Evolutionary conservation across 2,888 invertebrate genomes (phyloP).

Genomic region (Standfussiana lucernea): DNA sequence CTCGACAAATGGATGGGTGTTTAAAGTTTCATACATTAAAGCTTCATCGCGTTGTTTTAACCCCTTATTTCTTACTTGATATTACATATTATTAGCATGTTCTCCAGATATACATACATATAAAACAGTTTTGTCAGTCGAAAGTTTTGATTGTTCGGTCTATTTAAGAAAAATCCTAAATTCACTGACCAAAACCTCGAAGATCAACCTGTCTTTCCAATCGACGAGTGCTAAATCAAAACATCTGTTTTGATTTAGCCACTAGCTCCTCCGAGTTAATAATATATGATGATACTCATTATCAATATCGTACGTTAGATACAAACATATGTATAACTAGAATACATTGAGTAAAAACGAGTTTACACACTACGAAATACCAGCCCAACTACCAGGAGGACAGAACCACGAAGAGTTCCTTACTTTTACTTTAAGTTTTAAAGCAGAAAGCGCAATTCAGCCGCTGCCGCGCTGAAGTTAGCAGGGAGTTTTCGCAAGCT

Average conservation of each 20-base stretch:
- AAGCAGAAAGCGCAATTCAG: slow-evolving; percentile 59
- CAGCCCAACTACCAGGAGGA: slow-evolving; percentile 42
- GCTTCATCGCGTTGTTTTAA: neutral
- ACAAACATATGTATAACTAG: slow-evolving; percentile 3
- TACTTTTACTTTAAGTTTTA: slow-evolving; percentile 43
- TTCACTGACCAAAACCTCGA: neutral
- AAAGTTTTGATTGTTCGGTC: neutral
- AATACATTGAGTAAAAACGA: slow-evolving; percentile 2
- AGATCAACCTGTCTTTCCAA: no score
- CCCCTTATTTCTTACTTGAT: neutral
- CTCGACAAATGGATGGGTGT: slow-evolving; percentile 42
- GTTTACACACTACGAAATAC: slow-evolving; percentile 18
- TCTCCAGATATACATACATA: neutral
- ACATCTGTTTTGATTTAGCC: neutral
- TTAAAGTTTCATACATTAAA: slow-evolving; percentile 39
- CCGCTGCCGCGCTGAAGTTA: slow-evolving; percentile 44
- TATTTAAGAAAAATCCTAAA: neutral
- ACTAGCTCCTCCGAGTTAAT: neutral
- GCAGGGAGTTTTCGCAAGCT: slow-evolving; percentile 57
- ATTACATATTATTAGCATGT: neutral
- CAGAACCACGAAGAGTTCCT: slow-evolving; percentile 42
- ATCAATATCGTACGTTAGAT: neutral
- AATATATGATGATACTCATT: neutral
- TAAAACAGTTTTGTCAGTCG: neutral
- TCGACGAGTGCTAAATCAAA: no score